These are phyloP conservation scores for Nannobrachium achirus DNA, from an alignment of 2,113 vertebrate genomes.

Conservation along the genomic window DNA sequence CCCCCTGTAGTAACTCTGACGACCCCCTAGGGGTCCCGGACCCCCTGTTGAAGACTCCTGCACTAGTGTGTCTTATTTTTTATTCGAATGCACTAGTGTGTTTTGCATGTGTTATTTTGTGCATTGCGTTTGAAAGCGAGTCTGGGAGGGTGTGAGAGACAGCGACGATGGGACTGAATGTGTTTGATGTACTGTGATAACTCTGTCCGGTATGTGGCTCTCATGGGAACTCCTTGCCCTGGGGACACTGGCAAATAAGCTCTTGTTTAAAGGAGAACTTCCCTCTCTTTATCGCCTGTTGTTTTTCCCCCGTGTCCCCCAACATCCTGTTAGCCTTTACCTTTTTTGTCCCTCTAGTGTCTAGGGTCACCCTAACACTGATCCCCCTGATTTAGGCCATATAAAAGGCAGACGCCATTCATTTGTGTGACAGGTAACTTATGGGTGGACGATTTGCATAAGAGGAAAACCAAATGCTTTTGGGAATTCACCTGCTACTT, in stretches of 20 bases:
- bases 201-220: constrained; percentile 76
- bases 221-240: constrained; percentile 78
- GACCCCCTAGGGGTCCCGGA: no score
- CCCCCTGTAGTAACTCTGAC: no score
- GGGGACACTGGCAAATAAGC: constrained; percentile 68
- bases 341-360: constrained; percentile 29
- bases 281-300: constrained; percentile 67
- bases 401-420: neutral
- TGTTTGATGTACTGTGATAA: constrained; percentile 77
- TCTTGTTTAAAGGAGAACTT: constrained; percentile 75
- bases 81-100: no score
- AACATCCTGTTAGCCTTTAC: constrained; percentile 62
- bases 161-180: constrained; percentile 63
- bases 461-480: no score
- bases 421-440: constrained; percentile 5
- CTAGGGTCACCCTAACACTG: neutral
- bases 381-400: neutral
- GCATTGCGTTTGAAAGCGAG: constrained; percentile 41
- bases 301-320: constrained; percentile 47
- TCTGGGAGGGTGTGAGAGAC: constrained; percentile 47
- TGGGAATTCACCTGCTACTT: neutral
- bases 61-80: no score
- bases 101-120: neutral
- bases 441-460: no score
- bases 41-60: no score